Evolutionary conservation across 2,888 invertebrate genomes (phyloP).

Genomic region (Mesochorus sp.): DNA sequence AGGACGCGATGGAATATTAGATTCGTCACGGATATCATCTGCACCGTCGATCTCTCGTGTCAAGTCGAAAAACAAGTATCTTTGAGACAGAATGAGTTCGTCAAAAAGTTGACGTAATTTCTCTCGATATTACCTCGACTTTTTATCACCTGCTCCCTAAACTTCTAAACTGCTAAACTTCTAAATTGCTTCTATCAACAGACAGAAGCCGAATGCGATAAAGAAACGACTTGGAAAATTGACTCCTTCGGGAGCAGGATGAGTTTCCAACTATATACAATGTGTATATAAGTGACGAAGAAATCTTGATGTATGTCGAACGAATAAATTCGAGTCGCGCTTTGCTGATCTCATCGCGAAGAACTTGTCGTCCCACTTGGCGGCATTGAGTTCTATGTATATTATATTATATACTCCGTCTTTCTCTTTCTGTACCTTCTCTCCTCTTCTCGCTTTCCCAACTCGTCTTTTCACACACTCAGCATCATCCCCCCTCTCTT

Average conservation of each 20-base stretch:
- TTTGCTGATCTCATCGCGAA: slow-evolving; percentile 75
- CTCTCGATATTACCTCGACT: slow-evolving; percentile 9
- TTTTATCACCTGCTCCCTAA: background rate
- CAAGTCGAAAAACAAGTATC: slow-evolving; percentile 7
- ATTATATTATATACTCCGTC: slow-evolving; percentile 34
- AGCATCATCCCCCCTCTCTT: background rate
- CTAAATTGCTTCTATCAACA: background rate
- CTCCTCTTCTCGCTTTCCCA: slow-evolving; percentile 39
- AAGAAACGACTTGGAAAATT: slow-evolving; percentile 1
- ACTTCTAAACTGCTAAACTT: background rate
- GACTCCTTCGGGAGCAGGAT: background rate
- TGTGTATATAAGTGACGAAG: background rate
- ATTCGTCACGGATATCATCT: slow-evolving; percentile 71
- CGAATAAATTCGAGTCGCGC: slow-evolving; percentile 51
- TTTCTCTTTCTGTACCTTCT: slow-evolving; percentile 38
- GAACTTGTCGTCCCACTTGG: slow-evolving; percentile 77
- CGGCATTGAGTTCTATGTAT: slow-evolving; percentile 34
- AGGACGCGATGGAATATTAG: slow-evolving; percentile 66
- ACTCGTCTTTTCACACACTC: background rate
- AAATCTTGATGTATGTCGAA: slow-evolving; percentile 22
- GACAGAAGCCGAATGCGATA: slow-evolving; percentile 2
- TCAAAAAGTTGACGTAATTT: slow-evolving; percentile 19
- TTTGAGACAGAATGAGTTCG: background rate
- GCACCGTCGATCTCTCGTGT: slow-evolving; percentile 28
- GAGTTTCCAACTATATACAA: background rate